Evolutionary conservation across 2,113 vertebrate species (phyloP).

Genomic region (Cranoglanis bouderius): DNA sequence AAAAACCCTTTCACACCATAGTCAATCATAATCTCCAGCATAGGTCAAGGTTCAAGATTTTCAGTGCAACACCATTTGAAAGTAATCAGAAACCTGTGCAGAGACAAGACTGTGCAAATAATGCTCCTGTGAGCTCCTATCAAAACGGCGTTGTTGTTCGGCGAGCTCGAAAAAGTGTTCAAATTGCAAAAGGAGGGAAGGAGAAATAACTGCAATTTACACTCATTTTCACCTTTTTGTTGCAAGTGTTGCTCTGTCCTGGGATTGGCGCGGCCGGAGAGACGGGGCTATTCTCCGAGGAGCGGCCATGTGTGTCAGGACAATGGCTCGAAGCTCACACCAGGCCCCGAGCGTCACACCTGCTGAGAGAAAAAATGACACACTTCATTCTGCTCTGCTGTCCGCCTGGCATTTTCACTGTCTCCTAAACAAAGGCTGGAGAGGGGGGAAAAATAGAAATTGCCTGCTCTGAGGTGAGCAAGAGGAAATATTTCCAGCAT

Average conservation of each 20-base stretch:
- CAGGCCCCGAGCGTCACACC: constrained; percentile 70
- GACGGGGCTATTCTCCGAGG: constrained; percentile 54
- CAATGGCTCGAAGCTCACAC: constrained; percentile 74
- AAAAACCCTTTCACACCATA: constrained; percentile 17
- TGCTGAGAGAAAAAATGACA: constrained; percentile 77
- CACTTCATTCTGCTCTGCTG: constrained; percentile 71
- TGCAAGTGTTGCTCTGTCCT: constrained; percentile 74
- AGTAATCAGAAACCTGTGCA: constrained; percentile 48
- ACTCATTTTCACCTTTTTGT: constrained; percentile 82
- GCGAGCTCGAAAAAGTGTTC: constrained; percentile 66
- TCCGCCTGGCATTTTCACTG: constrained; percentile 75
- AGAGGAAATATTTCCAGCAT: constrained; percentile 59
- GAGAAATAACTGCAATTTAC: constrained; percentile 80
- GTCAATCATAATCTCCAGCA: constrained; percentile 46
- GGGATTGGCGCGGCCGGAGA: constrained; percentile 65
- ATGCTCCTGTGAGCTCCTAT: constrained; percentile 47
- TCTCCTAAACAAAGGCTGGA: constrained; percentile 70
- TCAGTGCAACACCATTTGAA: constrained; percentile 52
- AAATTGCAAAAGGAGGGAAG: constrained; percentile 63
- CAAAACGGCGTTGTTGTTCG: constrained; percentile 58
- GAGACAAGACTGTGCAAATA: constrained; percentile 52
- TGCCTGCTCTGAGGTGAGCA: constrained; percentile 56
- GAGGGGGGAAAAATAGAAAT: constrained; percentile 54
- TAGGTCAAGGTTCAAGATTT: constrained; percentile 48
- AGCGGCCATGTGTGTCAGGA: constrained; percentile 64